Conservation (phyloP, 2,797 vertebrate genomes). For the Phataginus tricuspis region DNA sequence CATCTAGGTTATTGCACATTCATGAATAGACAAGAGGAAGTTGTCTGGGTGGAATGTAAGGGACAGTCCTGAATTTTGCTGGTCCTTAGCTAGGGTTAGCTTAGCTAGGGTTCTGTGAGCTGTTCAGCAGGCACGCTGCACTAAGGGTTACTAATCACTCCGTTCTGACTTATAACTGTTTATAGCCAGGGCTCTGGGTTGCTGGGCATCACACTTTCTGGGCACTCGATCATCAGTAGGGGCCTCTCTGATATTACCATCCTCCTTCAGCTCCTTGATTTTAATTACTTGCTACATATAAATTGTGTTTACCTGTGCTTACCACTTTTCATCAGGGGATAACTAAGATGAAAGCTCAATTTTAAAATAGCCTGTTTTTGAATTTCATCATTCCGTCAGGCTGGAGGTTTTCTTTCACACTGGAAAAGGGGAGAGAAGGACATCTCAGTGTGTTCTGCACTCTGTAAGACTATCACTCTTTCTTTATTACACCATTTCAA, state of each 20-base stretch:
- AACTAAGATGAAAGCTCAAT: neutral
- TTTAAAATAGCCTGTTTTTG: constrained; percentile 1
- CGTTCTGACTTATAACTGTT: neutral
- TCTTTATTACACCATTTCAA: constrained; percentile 34
- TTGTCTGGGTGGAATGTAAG: neutral
- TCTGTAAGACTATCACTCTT: neutral
- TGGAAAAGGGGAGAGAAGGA: neutral
- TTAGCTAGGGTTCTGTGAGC: neutral
- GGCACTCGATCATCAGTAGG: neutral
- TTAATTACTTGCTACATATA: neutral
- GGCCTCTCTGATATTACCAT: neutral
- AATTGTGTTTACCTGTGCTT: neutral
- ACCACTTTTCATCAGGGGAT: neutral
- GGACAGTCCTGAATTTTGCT: neutral
- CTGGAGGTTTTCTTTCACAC: neutral
- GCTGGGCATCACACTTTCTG: neutral
- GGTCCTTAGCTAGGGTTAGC: neutral
- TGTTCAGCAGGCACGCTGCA: neutral
- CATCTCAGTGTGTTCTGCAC: neutral
- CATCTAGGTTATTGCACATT: neutral
- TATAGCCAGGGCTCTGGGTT: neutral
- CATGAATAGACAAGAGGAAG: neutral
- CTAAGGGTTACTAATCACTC: neutral
- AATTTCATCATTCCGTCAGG: neutral
- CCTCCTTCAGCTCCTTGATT: neutral